Evolutionary conservation across 2,113 vertebrate genomes (phyloP).

Genomic region (Ptilorrhoa leucosticta): DNA sequence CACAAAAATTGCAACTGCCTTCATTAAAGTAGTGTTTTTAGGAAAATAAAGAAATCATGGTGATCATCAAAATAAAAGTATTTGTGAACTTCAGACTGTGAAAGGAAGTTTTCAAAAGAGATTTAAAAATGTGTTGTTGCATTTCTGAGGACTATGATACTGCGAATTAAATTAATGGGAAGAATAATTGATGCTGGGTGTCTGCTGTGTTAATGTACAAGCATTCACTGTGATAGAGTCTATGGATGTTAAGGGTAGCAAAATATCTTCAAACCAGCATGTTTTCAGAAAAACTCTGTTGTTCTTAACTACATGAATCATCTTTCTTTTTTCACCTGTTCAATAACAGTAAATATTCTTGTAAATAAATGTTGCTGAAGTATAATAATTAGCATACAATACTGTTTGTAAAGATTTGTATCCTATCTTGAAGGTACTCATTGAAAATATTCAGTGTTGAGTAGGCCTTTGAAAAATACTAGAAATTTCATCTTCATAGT

Average conservation of each 20-base stretch:
- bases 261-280: neutral
- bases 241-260: neutral
- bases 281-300: neutral
- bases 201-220: neutral
- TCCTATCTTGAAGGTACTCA: neutral
- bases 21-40: neutral
- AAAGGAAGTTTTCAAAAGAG: neutral
- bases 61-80: neutral
- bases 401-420: neutral
- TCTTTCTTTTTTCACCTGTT: neutral
- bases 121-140: neutral
- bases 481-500: neutral
- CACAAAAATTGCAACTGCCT: neutral
- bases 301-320: neutral
- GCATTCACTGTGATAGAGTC: neutral
- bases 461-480: neutral
- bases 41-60: neutral
- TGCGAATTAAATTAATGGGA: neutral
- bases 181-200: neutral
- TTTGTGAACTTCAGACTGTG: neutral
- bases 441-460: neutral
- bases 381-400: neutral
- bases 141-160: neutral
- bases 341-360: neutral
- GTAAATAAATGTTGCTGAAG: neutral